Conservation (phyloP, 2,797 vertebrate genomes). For the Lacerta agilis region DNA sequence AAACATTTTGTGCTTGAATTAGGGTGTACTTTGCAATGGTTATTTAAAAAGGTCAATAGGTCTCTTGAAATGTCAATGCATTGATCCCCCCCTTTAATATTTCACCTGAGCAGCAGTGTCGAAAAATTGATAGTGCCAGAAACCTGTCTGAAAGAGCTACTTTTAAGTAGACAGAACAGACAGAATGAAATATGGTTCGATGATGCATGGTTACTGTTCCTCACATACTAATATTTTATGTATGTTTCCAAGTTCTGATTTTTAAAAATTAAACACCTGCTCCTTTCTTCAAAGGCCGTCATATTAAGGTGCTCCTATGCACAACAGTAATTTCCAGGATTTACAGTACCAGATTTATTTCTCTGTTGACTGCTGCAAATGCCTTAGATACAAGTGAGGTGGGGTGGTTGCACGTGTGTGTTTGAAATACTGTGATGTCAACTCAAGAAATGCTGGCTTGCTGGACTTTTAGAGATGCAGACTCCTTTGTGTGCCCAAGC, state of each 20-base stretch:
- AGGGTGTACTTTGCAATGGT: not conserved
- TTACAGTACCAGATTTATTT: conserved; percentile 4
- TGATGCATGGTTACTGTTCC: conserved; percentile 38
- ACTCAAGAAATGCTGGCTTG: not conserved
- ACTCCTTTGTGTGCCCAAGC: not conserved
- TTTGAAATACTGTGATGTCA: not conserved
- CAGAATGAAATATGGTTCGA: conserved; percentile 47
- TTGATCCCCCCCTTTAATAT: conserved; percentile 10
- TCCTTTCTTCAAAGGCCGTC: conserved; percentile 26
- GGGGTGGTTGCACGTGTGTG: too few species aligned
- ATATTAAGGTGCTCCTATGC: conserved; percentile 21
- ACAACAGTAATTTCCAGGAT: conserved; percentile 21
- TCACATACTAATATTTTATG: conserved; percentile 57
- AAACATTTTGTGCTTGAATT: conserved; percentile 14
- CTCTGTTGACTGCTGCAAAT: not conserved
- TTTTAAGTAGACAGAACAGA: conserved; percentile 29
- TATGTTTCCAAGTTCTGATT: conserved; percentile 48
- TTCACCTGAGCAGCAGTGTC: conserved; percentile 37
- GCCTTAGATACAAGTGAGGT: not conserved
- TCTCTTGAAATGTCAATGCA: not conserved
- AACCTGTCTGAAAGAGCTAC: conserved; percentile 43
- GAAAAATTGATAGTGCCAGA: conserved; percentile 60
- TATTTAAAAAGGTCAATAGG: not conserved
- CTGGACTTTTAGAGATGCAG: not conserved
- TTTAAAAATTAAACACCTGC: conserved; percentile 52